A percentile compares a stretch with the other conserved stretches of the same genome.
Conservation (phyloP, 2,113 vertebrate species). For the Oreocharis arfaki region DNA sequence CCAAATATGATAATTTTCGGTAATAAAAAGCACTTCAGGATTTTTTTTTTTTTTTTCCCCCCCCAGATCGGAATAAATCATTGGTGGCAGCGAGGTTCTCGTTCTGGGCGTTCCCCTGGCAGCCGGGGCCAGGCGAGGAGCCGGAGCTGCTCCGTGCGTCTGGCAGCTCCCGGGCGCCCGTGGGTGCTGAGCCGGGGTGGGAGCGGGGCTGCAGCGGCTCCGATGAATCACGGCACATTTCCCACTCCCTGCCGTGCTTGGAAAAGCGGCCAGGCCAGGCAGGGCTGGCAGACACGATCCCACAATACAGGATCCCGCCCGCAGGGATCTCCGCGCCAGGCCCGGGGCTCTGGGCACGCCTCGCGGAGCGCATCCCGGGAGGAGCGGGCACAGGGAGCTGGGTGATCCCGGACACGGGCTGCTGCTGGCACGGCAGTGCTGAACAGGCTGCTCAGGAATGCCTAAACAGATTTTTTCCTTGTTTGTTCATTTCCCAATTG, state of each 20-base stretch:
- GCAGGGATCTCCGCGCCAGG: fast-evolving
- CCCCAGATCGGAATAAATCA: neutral
- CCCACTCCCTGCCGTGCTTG: neutral
- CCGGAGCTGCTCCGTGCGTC: neutral
- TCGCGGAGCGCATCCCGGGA: fast-evolving
- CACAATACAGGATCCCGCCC: no score
- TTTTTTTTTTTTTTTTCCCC: neutral
- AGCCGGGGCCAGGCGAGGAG: neutral
- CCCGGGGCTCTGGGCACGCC: neutral
- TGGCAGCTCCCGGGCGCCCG: neutral
- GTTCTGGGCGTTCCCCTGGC: neutral
- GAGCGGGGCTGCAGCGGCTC: neutral
- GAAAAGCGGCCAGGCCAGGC: neutral
- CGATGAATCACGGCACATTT: neutral
- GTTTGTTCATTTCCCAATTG: neutral
- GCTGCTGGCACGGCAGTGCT: neutral
- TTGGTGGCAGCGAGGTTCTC: fast-evolving
- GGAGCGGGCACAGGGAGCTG: neutral
- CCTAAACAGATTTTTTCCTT: no score
- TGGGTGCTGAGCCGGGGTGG: neutral
- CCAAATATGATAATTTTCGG: neutral
- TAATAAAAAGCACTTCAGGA: neutral
- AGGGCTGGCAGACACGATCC: neutral
- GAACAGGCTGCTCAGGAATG: neutral
- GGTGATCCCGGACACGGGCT: neutral